Conservation (phyloP, 2,113 vertebrate genomes). For the Emydura subglobosa region DNA sequence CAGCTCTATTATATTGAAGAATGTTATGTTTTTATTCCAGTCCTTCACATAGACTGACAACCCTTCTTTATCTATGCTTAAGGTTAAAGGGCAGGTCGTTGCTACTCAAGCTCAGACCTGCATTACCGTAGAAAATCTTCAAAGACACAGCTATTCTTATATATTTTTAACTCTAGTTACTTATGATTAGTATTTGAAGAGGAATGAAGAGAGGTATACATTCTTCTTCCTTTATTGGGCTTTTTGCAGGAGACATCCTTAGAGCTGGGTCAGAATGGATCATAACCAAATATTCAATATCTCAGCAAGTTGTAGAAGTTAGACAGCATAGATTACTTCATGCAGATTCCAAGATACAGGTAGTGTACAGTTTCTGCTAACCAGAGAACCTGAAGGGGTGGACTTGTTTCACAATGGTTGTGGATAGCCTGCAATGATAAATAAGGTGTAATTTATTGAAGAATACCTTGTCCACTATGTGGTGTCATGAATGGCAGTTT, state of each 20-base stretch:
- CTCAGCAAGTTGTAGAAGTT: not conserved
- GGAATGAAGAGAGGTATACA: not conserved
- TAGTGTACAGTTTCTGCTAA: not conserved
- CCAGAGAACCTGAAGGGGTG: not conserved
- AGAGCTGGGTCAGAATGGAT: not conserved
- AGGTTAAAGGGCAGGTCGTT: not conserved
- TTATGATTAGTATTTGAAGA: not conserved
- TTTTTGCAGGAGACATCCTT: not conserved
- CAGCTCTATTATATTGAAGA: conserved; percentile 19
- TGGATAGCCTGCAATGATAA: not conserved
- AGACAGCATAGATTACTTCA: not conserved
- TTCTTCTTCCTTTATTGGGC: not conserved
- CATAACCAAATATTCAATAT: not conserved
- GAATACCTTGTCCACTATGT: not conserved
- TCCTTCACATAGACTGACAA: not conserved
- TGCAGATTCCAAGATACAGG: not conserved
- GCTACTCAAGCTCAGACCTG: not conserved
- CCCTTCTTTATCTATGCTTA: not conserved
- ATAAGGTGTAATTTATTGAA: not conserved
- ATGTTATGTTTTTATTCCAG: not conserved
- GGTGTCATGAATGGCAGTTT: not conserved
- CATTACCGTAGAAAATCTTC: not conserved
- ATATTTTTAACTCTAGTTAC: not conserved
- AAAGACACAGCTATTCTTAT: not conserved
- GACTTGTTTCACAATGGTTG: accelerated